Evolutionary conservation across 1,140 invertebrate genomes (phyloP), one percentile per base, ranked within the genome.

Genomic region (Teleogryllus occipitalis): DNA sequence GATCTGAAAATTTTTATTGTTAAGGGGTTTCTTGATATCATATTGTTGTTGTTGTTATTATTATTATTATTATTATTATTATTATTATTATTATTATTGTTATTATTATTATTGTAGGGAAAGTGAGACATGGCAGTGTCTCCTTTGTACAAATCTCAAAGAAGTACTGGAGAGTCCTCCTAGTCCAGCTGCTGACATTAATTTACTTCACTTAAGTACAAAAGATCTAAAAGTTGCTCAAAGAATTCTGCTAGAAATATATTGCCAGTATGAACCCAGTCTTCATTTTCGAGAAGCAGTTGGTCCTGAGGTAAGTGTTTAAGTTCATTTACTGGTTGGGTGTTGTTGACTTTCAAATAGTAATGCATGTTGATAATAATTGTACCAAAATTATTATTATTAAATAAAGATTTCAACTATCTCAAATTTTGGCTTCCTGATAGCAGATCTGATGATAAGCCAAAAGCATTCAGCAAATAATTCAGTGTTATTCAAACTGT

Each of bases 41-140:
- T 39, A 39, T 39, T 39, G 5, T 39, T 39, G 5, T 39, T 39
- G 27, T 1, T 39, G 5, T 39, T 39, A 39, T 39, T 39, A 39
- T 39, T 39, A 39, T 39, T 39, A 39, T 39, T 39, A 39, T 39
- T 39, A 39, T 39, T 39, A 39, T 39, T 39, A 39, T 39, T 39
- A 39, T 39, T 39, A 39, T 39, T 39, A 39, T 39, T 39, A 39
- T 39, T 39, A 39, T 39, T 39, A 39, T 39, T 39, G 5, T 7
- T 46, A 46, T 18, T 21, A 39, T 39, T 39, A 39, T 39, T 39
- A 39, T 85, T 87, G 79, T 84, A 95, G 93, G 82, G 94, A 95
- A 85, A 93, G 92, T 81, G 95, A 96, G 85, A 93, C 93, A 22
- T 98, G 96, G 95, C 94, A 95, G 83, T 98, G 96, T 86, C 90